Conservation (phyloP, 2,888 invertebrate genomes). For the Hipparchia sbordonii region DNA sequence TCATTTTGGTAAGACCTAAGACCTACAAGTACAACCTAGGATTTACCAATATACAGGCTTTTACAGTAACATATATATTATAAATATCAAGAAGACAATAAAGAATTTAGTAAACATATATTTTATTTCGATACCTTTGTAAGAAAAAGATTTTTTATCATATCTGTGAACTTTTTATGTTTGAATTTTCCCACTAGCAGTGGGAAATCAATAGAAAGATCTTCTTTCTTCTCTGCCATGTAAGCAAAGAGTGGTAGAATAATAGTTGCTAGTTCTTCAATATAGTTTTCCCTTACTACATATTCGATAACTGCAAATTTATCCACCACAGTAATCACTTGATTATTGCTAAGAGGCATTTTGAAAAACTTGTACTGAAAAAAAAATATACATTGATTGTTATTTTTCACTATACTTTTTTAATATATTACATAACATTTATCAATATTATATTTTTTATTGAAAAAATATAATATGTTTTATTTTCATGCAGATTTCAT, state of each 20-base stretch:
- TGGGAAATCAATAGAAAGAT: slow-evolving; percentile 49
- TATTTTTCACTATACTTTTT: neutral
- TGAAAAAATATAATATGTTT: too few relatives aligned
- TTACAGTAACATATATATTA: too few relatives aligned
- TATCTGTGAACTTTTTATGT: slow-evolving; percentile 46
- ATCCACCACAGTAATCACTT: slow-evolving; percentile 52
- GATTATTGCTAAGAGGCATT: slow-evolving; percentile 55
- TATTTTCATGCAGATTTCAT: too few relatives aligned
- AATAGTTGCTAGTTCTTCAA: slow-evolving; percentile 52
- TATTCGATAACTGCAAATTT: slow-evolving; percentile 54
- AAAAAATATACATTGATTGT: slow-evolving; percentile 24
- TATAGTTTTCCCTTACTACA: slow-evolving; percentile 47
- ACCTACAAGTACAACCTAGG: too few relatives aligned
- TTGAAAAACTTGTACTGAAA: slow-evolving; percentile 70
- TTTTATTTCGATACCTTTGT: slow-evolving; percentile 27
- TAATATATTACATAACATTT: too few relatives aligned
- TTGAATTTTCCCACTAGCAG: slow-evolving; percentile 46
- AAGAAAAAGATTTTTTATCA: slow-evolving; percentile 45
- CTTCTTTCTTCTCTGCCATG: slow-evolving; percentile 55
- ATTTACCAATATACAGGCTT: too few relatives aligned
- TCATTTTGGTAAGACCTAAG: too few relatives aligned
- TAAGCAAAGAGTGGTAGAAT: slow-evolving; percentile 63
- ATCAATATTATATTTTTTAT: too few relatives aligned
- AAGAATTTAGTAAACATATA: slow-evolving; percentile 10
- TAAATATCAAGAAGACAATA: neutral